Evolutionary conservation across 1,140 invertebrate genomes (phyloP), one percentile per base, ranked within the genome.

Genomic region (Bactericera cockerelli): DNA sequence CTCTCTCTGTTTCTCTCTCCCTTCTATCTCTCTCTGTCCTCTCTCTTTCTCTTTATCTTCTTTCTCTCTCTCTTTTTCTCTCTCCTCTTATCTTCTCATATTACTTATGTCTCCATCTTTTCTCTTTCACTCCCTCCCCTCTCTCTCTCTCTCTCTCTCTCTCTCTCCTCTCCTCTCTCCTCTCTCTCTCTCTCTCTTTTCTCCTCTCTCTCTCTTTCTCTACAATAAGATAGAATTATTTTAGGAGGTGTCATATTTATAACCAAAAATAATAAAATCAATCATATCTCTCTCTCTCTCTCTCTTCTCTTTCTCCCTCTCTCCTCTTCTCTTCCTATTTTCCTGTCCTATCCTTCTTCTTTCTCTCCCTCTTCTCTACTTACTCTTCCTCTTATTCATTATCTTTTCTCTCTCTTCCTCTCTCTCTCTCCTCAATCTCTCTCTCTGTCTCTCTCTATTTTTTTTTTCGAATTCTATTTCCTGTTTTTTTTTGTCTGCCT

Each of bases 261-360:
- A n/a, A n/a, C n/a, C n/a, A n/a, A n/a, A n/a, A n/a, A n/a, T n/a
- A n/a, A n/a, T n/a, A n/a, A n/a, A n/a, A n/a, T n/a, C n/a, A n/a
- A n/a, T n/a, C n/a, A n/a, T n/a, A n/a, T 28, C 28, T 55, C 28
- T 55, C 54, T 55, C 28, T 28, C 28, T 55, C 54, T 55, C 28
- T 28, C 28, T 10, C 54, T 55, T 21, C 21, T 21, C 24, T 55
- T 21, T 28, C 28, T 55, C 54, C 24, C 28, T 28, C 28, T 1
- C 54, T 55, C 28, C 54, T 21, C 28, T 14, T 19, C 14, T 21
- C n/a, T 55, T 28, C 28, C 16, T 21, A n/a, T 28, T 55, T 55
- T 22, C 28, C 28, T 22, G 25, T 21, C 54, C 28, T n/a, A 25
- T 55, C 13, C n/a, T n/a, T n/a, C n/a, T n/a, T 55, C 19, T 6